Base-by-base conservation (phyloP, 2,113 vertebrate genomes). In the Plecotus auritus region DNA sequence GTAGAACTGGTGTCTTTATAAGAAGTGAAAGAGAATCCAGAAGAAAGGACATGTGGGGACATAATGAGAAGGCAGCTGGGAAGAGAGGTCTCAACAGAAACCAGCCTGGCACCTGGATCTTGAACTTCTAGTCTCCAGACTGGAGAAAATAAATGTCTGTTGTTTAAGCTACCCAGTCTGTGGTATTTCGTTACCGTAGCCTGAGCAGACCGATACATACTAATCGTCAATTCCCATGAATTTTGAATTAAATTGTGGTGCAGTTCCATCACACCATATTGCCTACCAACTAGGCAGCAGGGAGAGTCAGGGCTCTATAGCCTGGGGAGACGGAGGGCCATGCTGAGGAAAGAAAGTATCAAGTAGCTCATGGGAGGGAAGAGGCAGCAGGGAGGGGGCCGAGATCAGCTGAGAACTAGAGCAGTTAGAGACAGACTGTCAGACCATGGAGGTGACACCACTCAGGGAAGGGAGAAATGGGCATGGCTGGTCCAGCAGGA, bases 401-500 rank as follows among this genome's bases (percentile, higher is more conserved):
- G 7, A 51, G 35, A 10, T 32, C 22, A 9, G 42, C 72, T 11
- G 82, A 74, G 77, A 49, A 0, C 10, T 5, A 23, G 59, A 45
- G n/a, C 66, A 37, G 23, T 37, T 35, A 12, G 70, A 66, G 35
- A n/a, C 23, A 59, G 54, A 10, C 20, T 22, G 11, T 37, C 20
- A 22, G 42, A 23, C 26, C 73, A 0, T 4, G 73, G 81, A 20
- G 17, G 32, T 10, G 35, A 66, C 23, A 5, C 16, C 17, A 3
- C 30, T 47, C 28, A 20, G 1, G 20, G n/a, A 16, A 22, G 18
- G 20, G 30, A 20, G 22, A 30, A 61, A 1, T 0, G 2, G 49
- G 1, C 11, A 14, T 0, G 5, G 40, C 49, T 30, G 3, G 40
- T 30, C 72, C 13, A 17, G 70, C 47, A 26, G 61, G 64, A 84